Base-by-base conservation (phyloP, 2,113 vertebrate genomes). In the Pica pica region DNA sequence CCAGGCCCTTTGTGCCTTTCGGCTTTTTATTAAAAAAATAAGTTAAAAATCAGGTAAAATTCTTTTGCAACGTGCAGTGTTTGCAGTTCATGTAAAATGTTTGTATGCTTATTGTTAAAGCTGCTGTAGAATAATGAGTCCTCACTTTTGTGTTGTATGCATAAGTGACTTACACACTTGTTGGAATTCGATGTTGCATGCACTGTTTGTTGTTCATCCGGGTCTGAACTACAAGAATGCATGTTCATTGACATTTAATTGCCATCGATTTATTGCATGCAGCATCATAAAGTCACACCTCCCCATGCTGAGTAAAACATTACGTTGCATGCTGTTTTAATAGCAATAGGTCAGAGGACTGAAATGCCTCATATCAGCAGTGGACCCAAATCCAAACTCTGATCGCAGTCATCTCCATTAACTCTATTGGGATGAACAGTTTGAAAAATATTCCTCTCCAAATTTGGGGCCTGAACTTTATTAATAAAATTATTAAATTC, bases 41-140 rank as follows among this genome's bases (percentile, higher is more conserved):
- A 53, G 16, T 37, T 57, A 42, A 79, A 77, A 82, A 89, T 47
- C 94, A 96, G 95, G 95, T 97, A 97, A 97, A 89, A 91, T 84
- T 78, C 22, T 82, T 92, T 82, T 93, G 57, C 53, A 87, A 64
- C 13, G 3, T 87, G 31, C 73, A 31, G 42, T 91, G 47, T 87
- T 96, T 91, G 35, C 59, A 68, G 21, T 65, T 76, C 20, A 11
- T 79, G 4, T 31, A 61, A 18, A 63, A 44, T 56, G 24, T 83
- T 61, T 24, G 12, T 57, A n/a, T 47, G 61, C 37, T 60, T 79
- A 20, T 12, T 76, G 31, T 56, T 85, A 47, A 56, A 90, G 49
- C 67, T 75, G 28, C 60, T 57, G 12, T 2, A 57, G 27, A 47
- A 30, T 76, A 53, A 75, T 31, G 21, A 50, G 37, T 61, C 42